These are phyloP conservation scores for Catocala sponsa DNA, from an alignment of 2,888 invertebrate species.

Conservation along the genomic window DNA sequence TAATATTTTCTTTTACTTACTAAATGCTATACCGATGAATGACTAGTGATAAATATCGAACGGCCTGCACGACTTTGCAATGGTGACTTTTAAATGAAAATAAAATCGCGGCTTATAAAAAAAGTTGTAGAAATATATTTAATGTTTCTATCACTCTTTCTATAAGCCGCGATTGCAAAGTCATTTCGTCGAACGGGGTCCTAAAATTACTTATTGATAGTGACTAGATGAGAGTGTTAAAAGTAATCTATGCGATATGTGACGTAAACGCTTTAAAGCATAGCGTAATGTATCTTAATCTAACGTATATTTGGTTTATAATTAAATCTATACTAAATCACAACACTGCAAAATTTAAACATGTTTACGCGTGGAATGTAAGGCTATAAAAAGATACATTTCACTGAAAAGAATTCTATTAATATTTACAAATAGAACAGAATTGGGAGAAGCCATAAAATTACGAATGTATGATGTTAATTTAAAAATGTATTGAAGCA, in stretches of 20 bases:
- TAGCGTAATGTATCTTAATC: constrained; percentile 58
- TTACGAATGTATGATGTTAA: constrained; percentile 7
- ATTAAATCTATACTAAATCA: constrained; percentile 64
- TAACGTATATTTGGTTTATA: constrained; percentile 46
- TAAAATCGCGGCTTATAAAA: too few relatives aligned
- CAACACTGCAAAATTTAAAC: constrained; percentile 70
- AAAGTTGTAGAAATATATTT: too few relatives aligned
- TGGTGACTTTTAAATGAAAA: too few relatives aligned
- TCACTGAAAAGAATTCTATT: constrained; percentile 6
- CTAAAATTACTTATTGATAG: constrained; percentile 32
- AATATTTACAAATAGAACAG: constrained; percentile 19
- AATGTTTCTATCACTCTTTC: too few relatives aligned
- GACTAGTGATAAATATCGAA: constrained; percentile 55
- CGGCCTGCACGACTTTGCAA: constrained; percentile 20
- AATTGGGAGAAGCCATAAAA: constrained; percentile 11
- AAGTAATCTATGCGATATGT: constrained; percentile 69
- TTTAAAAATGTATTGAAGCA: constrained; percentile 17
- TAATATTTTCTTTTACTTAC: constrained; percentile 18
- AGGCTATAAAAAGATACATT: constrained; percentile 15
- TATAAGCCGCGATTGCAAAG: constrained; percentile 10
- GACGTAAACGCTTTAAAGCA: constrained; percentile 64
- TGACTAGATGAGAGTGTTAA: constrained; percentile 56
- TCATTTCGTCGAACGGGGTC: constrained; percentile 13
- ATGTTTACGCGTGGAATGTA: constrained; percentile 59
- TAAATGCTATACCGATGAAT: constrained; percentile 26